Conservation (phyloP, 2,797 vertebrate genomes). For the Dallia pectoralis region DNA sequence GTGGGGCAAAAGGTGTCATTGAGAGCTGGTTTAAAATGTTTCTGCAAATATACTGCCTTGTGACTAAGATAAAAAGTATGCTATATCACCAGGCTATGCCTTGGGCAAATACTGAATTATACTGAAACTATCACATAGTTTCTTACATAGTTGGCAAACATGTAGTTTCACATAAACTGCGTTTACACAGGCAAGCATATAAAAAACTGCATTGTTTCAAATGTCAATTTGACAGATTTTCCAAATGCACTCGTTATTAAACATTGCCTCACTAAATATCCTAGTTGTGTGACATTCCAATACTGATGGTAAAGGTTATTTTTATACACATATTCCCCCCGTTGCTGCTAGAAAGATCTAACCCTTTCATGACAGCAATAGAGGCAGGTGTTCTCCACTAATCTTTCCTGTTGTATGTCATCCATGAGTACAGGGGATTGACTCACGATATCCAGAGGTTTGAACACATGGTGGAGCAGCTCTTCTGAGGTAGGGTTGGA, state of each 20-base stretch:
- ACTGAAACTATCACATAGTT: slow-evolving; percentile 35
- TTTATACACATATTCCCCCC: background rate
- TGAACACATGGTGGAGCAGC: slow-evolving; percentile 83
- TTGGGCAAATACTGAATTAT: slow-evolving; percentile 44
- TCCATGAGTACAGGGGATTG: background rate
- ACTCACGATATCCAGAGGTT: slow-evolving; percentile 83
- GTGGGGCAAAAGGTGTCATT: background rate
- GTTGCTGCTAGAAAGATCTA: background rate
- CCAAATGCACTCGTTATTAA: too few relatives aligned
- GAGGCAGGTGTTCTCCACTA: background rate
- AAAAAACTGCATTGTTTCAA: background rate
- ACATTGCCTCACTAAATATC: too few relatives aligned
- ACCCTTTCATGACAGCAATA: background rate
- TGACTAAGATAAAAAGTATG: slow-evolving; percentile 11
- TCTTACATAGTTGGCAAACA: slow-evolving; percentile 31
- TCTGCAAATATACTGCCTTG: slow-evolving; percentile 1
- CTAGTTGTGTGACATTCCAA: background rate
- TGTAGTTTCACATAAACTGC: background rate
- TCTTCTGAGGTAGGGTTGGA: slow-evolving; percentile 81
- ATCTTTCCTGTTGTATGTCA: background rate
- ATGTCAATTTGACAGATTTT: too few relatives aligned
- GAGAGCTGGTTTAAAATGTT: background rate
- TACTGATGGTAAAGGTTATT: background rate
- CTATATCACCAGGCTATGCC: slow-evolving; percentile 24
- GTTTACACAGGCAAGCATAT: background rate